These are phyloP conservation scores for Paedocypris sp. DNA, from an alignment of 2,113 vertebrate species.

Conservation along the genomic window DNA sequence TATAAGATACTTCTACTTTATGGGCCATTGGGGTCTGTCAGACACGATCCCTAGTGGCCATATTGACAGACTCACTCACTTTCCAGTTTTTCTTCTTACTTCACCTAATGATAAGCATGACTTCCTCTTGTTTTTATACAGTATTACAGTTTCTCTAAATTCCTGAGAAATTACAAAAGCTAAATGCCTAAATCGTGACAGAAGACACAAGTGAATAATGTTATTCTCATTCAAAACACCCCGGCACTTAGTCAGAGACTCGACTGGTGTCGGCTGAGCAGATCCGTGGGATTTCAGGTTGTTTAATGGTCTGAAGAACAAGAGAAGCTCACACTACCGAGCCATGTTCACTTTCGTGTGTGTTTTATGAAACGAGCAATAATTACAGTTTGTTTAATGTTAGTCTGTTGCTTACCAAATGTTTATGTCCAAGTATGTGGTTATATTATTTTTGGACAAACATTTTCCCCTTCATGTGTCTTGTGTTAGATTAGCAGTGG, in stretches of 20 bases:
- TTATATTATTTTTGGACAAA: slow-evolving; percentile 27
- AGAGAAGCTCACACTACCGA: slow-evolving; percentile 16
- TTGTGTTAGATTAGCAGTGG: slow-evolving; percentile 29
- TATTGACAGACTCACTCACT: no score
- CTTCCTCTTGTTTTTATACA: no score
- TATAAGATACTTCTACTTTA: no score
- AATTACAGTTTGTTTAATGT: neutral
- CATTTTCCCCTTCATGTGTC: slow-evolving; percentile 3
- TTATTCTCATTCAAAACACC: slow-evolving; percentile 3
- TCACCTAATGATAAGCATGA: no score
- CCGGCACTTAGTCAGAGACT: neutral
- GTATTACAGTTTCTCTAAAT: neutral
- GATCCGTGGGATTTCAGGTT: slow-evolving; percentile 6
- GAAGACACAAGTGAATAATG: slow-evolving; percentile 14
- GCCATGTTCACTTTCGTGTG: slow-evolving; percentile 5
- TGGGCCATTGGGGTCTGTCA: no score
- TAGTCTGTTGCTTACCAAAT: slow-evolving; percentile 4
- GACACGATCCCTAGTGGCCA: no score
- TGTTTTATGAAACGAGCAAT: slow-evolving; percentile 6
- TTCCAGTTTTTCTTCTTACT: no score
- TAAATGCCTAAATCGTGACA: slow-evolving; percentile 24
- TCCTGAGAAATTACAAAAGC: neutral
- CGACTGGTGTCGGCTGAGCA: neutral
- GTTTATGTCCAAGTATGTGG: slow-evolving; percentile 12
- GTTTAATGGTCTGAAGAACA: slow-evolving; percentile 4